A percentile compares a stretch with the other conserved stretches of the same genome.
These are phyloP conservation scores for Xanthia togata DNA, from an alignment of 2,888 invertebrate genomes.

Conservation along the genomic window DNA sequence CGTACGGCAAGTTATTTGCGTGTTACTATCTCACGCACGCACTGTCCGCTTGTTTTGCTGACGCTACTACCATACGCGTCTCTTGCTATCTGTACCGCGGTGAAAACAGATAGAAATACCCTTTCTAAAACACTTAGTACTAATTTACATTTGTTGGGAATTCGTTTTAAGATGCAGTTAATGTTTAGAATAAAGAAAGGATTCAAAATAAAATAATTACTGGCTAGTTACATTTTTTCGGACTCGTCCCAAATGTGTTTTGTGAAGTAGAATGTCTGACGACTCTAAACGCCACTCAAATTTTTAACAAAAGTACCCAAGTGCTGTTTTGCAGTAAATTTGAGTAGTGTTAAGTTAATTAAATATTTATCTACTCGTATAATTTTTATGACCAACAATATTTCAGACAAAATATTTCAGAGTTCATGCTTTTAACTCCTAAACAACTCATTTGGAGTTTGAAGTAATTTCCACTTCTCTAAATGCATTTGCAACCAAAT, in stretches of 20 bases:
- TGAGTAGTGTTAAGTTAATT: too few species aligned
- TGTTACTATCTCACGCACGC: conserved; percentile 74
- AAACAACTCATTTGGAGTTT: too few species aligned
- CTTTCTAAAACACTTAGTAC: conserved; percentile 67
- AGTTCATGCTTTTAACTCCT: background rate
- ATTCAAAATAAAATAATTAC: background rate
- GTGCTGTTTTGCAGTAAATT: too few species aligned
- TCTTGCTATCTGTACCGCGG: conserved; percentile 61
- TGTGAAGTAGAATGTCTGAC: too few species aligned
- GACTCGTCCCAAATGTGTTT: background rate
- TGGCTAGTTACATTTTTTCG: too few species aligned
- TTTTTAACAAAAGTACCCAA: too few species aligned
- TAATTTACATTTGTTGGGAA: conserved; percentile 59
- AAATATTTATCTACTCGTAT: too few species aligned
- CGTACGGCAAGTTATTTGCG: conserved; percentile 72
- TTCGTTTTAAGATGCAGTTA: conserved; percentile 33
- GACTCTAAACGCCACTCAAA: too few species aligned
- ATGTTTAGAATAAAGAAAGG: background rate
- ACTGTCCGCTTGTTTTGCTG: conserved; percentile 67
- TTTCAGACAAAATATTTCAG: background rate
- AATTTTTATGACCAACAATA: background rate
- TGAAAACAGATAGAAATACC: conserved; percentile 67
- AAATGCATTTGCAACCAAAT: too few species aligned
- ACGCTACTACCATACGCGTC: conserved; percentile 74
- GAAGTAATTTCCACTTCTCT: background rate